Evolutionary conservation across 2,113 vertebrate species (phyloP), one percentile per base, ranked within the genome.

Genomic region (Amia ocellicauda): DNA sequence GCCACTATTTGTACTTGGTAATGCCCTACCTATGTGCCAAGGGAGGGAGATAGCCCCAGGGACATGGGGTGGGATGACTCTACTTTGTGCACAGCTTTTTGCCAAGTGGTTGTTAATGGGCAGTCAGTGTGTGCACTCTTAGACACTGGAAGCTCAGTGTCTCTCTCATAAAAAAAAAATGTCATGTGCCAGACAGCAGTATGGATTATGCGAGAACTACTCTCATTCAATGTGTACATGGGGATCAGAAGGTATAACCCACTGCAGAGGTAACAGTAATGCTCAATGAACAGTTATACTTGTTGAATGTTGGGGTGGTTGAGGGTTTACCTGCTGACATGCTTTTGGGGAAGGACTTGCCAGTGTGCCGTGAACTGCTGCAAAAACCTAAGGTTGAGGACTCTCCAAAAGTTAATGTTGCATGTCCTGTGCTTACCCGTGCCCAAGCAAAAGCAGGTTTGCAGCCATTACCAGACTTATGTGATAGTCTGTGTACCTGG

Each of bases 391-490:
- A 50, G 7, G 19, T 43, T 9, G 24, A 27, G 7, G 42, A 23
- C 23, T 26, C 41, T 14, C 9, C 11, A 4, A n/a, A 24, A 22
- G 27, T 55, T 19, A 3, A 68, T 57, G 9, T 56, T 2, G 36
- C 51, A 36, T 62, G 59, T 61, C 31, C 41, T 17, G 58, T 60
- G 17, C 7, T 62, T 23, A 62, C 63, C 13, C 3, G 19, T n/a
- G 43, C 59, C 28, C 59, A 29, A 19, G 50, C 20, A 4, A 62
- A 55, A 31, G 59, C 41, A 28, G 51, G 56, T 23, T 8, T 59
- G 16, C 42, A 66, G 28, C 56, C 56, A 20, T 55, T 59, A 16
- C 31, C 56, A 45, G 51, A 62, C 52, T 57, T 67, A n/a, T n/a
- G 41, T 16, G 31, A 40, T 53, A 67, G 65, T 53, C 47, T 59